phyloP scores from a whole-genome alignment of 2,888 invertebrate genomes.

The Thera obeliscata region DNA sequence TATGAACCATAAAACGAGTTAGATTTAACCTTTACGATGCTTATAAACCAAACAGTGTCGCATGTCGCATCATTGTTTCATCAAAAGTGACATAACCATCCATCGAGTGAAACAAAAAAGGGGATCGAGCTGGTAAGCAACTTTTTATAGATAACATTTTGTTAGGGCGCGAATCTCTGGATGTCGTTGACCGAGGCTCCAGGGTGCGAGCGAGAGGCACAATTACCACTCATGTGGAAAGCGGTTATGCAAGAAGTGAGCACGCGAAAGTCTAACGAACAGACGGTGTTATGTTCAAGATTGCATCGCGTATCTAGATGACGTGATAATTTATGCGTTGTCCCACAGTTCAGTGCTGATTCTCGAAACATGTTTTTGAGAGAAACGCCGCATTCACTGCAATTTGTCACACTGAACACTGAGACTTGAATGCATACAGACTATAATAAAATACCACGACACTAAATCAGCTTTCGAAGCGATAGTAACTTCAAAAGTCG shows the following conservation, averaged over 20 bases:
- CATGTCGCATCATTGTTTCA: slow-evolving; percentile 30
- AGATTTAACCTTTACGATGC: slow-evolving; percentile 19
- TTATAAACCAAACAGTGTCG: slow-evolving; percentile 15
- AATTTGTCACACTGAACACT: slow-evolving; percentile 36
- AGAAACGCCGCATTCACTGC: slow-evolving; percentile 37
- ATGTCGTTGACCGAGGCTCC: slow-evolving; percentile 77
- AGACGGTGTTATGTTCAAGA: slow-evolving; percentile 56
- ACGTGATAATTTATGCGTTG: slow-evolving; percentile 50
- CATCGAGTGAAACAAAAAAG: slow-evolving; percentile 42
- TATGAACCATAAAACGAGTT: slow-evolving; percentile 14
- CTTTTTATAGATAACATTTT: slow-evolving; percentile 49
- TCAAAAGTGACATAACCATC: slow-evolving; percentile 48
- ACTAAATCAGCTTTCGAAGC: slow-evolving; percentile 31
- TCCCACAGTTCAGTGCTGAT: slow-evolving; percentile 40
- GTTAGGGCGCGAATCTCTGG: slow-evolving; percentile 64
- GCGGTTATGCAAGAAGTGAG: slow-evolving; percentile 79
- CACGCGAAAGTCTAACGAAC: slow-evolving; percentile 73
- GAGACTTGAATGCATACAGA: slow-evolving; percentile 26
- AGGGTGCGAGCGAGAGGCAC: slow-evolving; percentile 70
- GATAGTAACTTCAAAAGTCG: slow-evolving; percentile 21
- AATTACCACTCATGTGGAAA: slow-evolving; percentile 77
- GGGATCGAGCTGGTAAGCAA: slow-evolving; percentile 43
- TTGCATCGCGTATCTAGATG: slow-evolving; percentile 66
- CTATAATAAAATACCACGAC: slow-evolving; percentile 25
- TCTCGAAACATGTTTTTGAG: slow-evolving; percentile 43